Conservation (phyloP, 2,113 vertebrate species). For the Triplophysa rosa region DNA sequence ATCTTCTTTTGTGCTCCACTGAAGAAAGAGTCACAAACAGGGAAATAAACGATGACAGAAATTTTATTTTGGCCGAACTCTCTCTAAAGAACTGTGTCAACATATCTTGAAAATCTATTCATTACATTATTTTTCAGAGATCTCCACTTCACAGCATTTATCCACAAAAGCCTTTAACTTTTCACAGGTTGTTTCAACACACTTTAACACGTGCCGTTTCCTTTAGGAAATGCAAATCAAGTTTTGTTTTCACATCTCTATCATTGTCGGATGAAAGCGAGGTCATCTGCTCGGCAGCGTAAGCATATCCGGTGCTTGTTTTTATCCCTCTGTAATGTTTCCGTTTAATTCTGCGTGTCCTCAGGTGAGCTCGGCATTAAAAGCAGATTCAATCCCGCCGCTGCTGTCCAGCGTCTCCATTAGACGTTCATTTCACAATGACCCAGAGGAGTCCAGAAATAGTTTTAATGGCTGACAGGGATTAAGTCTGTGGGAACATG, state of each 20-base stretch:
- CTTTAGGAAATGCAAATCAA: constrained; percentile 8
- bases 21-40: no score
- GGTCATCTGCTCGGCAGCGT: constrained; percentile 51
- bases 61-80: no score
- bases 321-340: constrained; percentile 39
- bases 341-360: constrained; percentile 47
- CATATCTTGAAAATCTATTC: no score
- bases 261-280: constrained; percentile 15
- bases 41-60: no score
- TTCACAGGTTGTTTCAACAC: background rate
- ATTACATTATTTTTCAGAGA: no score
- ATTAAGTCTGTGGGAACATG: constrained; percentile 29
- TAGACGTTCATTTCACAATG: constrained; percentile 31
- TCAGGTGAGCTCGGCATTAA: constrained; percentile 36
- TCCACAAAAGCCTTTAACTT: no score
- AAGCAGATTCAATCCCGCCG: constrained; percentile 42
- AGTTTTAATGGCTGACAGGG: constrained; percentile 29
- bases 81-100: no score
- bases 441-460: constrained; percentile 37
- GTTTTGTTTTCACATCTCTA: background rate
- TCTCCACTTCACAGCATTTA: no score
- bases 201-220: background rate
- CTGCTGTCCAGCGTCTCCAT: constrained; percentile 26
- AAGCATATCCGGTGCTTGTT: constrained; percentile 15
- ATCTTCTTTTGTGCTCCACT: no score